phyloP scores from a whole-genome alignment of 2,888 invertebrate genomes.

The Rambutsinella grinnellia region DNA sequence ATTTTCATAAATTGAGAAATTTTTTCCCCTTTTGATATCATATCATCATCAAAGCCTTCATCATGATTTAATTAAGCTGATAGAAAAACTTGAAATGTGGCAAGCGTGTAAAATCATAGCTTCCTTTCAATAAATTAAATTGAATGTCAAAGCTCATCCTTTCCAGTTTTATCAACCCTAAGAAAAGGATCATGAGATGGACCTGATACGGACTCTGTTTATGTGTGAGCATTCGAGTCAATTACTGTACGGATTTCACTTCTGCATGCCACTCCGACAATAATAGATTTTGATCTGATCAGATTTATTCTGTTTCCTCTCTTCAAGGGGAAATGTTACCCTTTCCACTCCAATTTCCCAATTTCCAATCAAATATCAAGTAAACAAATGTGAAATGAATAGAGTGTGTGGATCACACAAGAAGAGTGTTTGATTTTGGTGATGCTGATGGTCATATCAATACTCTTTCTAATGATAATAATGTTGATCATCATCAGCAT shows the following conservation, averaged over 20 bases:
- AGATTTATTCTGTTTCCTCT: conserved; percentile 28
- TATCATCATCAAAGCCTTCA: neutral
- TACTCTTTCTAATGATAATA: conserved; percentile 4
- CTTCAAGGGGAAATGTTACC: neutral
- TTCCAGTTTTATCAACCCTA: too few species aligned
- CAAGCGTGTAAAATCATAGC: neutral
- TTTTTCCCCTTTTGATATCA: neutral
- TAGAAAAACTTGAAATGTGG: neutral
- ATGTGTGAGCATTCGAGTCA: neutral
- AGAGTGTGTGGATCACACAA: neutral
- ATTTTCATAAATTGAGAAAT: neutral
- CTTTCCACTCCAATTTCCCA: neutral
- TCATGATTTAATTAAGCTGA: neutral
- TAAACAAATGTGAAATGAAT: neutral
- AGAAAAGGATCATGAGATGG: too few species aligned
- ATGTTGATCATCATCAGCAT: conserved; percentile 20
- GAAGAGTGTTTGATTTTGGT: conserved; percentile 30
- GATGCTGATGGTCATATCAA: conserved; percentile 20
- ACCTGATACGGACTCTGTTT: too few species aligned
- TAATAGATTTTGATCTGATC: conserved; percentile 3
- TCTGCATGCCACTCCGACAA: neutral
- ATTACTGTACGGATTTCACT: neutral
- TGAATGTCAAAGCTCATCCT: too few species aligned
- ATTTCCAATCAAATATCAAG: neutral
- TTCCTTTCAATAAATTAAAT: neutral